Conservation (phyloP, 2,888 invertebrate species). For the Baccha elongata region DNA sequence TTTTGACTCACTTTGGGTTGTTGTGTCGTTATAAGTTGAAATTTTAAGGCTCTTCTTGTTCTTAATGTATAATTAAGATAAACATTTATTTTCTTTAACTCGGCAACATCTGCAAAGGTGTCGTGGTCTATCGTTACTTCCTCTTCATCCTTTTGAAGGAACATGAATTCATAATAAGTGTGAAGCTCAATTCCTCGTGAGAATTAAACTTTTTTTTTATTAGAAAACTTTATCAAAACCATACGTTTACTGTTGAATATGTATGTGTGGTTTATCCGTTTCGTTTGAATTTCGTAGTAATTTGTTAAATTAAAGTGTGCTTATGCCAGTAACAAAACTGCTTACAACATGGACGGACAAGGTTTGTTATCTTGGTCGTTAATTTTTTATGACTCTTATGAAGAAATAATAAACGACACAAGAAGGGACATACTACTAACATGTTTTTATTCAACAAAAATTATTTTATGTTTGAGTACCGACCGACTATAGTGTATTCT, state of each 20-base stretch:
- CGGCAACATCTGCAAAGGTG: conserved; percentile 24
- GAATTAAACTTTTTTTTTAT: conserved; percentile 30
- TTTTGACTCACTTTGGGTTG: not conserved
- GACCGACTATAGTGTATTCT: too few species aligned
- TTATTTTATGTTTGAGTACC: too few species aligned
- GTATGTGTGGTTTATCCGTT: not conserved
- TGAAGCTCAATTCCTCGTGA: conserved; percentile 23
- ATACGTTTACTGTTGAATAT: not conserved
- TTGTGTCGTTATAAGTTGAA: conserved; percentile 21
- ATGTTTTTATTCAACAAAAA: too few species aligned
- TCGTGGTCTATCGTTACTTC: conserved; percentile 2
- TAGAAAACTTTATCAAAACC: conserved; percentile 17
- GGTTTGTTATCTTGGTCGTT: conserved; percentile 9
- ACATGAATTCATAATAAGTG: conserved; percentile 28
- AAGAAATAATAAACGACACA: too few species aligned
- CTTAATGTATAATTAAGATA: conserved; percentile 29
- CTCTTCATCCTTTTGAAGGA: not conserved
- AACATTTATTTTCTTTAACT: conserved; percentile 10
- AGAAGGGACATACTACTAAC: too few species aligned
- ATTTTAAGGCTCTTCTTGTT: conserved; percentile 34
- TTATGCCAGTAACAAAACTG: not conserved
- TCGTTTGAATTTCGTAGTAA: conserved; percentile 1
- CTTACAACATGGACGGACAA: conserved; percentile 6
- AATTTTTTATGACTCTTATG: conserved; percentile 16
- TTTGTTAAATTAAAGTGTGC: conserved; percentile 23